These are phyloP conservation scores for Romanomermis culicivorax DNA, from an alignment of 2,888 invertebrate genomes.

Conservation along the genomic window DNA sequence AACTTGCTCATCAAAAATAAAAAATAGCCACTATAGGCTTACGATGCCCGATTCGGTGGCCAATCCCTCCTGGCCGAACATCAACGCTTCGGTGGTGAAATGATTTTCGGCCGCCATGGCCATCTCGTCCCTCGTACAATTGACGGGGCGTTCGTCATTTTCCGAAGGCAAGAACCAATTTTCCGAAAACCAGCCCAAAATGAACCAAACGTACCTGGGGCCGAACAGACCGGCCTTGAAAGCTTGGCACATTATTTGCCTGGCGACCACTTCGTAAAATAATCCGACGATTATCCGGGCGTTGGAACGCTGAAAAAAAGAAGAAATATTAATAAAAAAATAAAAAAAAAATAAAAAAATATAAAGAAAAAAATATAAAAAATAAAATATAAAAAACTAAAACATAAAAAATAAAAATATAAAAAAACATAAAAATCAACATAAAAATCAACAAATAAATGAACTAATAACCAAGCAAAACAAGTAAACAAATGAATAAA, in stretches of 20 bases:
- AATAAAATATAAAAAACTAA: no score
- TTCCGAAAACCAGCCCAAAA: conserved; percentile 99
- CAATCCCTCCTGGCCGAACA: conserved; percentile 88
- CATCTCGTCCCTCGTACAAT: conserved; percentile 83
- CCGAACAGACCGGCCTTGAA: conserved; percentile 82
- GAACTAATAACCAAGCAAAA: no score
- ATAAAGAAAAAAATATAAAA: no score
- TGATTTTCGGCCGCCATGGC: conserved; percentile 82
- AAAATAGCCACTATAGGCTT: conserved; percentile 11
- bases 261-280: conserved; percentile 91
- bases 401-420: no score
- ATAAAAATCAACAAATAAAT: no score
- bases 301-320: conserved; percentile 53
- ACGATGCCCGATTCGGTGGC: conserved; percentile 74
- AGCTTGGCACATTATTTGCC: conserved; percentile 75
- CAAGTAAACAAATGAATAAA: no score
- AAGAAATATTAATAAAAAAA: no score
- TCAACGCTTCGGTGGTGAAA: conserved; percentile 88
- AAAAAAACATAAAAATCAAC: no score
- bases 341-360: conserved; percentile 9
- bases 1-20: background rate
- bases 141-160: conserved; percentile 50
- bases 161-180: conserved; percentile 92
- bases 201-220: conserved; percentile 92
- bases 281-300: conserved; percentile 91